phyloP scores from a whole-genome alignment of 2,113 vertebrate species.

The Pholis gunnellus region DNA sequence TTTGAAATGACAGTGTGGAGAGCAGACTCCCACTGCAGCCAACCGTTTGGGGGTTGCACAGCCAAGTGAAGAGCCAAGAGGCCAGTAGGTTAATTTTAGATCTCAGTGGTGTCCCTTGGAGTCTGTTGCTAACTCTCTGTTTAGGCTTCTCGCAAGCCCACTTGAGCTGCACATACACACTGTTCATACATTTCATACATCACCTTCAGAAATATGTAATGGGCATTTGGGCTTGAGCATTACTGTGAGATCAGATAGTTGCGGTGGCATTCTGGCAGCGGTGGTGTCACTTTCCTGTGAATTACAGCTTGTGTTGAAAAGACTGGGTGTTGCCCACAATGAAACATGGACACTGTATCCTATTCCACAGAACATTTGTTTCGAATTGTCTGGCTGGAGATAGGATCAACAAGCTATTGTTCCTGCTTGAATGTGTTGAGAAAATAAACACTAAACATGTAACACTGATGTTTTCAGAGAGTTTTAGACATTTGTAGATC shows the following conservation, averaged over 20 bases:
- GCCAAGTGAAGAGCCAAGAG: slow-evolving; percentile 34
- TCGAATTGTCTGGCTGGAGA: slow-evolving; percentile 18
- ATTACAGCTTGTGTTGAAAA: slow-evolving; percentile 51
- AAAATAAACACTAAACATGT: not conserved
- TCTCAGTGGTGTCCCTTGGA: slow-evolving; percentile 55
- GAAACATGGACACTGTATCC: slow-evolving; percentile 37
- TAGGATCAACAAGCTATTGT: slow-evolving; percentile 8
- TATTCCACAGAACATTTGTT: slow-evolving; percentile 52
- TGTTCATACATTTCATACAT: slow-evolving; percentile 32
- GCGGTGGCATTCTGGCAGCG: slow-evolving; percentile 42
- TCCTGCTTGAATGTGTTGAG: not conserved
- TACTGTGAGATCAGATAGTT: slow-evolving; percentile 51
- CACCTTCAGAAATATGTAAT: slow-evolving; percentile 37
- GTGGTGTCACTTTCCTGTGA: slow-evolving; percentile 57
- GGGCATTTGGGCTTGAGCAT: slow-evolving; percentile 22
- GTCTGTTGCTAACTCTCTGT: slow-evolving; percentile 31
- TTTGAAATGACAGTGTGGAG: slow-evolving; percentile 41
- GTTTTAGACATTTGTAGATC: not conserved
- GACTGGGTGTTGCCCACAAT: slow-evolving; percentile 56
- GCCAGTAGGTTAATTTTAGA: slow-evolving; percentile 59
- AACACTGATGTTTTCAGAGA: not conserved
- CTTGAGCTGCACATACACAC: slow-evolving; percentile 4
- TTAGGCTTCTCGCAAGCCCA: not conserved
- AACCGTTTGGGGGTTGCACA: slow-evolving; percentile 29
- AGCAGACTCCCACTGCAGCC: slow-evolving; percentile 32